Evolutionary conservation across 2,888 invertebrate species (phyloP).

Genomic region (Chalcis sispes): DNA sequence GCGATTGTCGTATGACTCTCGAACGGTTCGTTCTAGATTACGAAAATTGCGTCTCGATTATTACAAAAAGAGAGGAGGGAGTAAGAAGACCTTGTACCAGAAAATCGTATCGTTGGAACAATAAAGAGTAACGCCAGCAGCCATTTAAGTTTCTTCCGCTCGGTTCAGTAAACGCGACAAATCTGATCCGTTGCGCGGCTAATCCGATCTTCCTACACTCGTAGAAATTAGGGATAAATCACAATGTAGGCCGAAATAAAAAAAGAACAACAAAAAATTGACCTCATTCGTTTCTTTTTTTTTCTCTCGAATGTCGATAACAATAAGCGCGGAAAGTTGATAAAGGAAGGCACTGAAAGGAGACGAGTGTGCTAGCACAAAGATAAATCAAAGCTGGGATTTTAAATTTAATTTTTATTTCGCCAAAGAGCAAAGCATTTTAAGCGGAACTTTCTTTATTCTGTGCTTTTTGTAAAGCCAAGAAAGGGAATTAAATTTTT

Average conservation of each 20-base stretch:
- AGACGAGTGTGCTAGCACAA: no score
- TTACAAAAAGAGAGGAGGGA: not conserved
- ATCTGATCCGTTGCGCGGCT: not conserved
- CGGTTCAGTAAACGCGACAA: not conserved
- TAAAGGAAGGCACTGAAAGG: not conserved
- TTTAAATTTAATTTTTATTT: not conserved
- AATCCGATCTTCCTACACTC: no score
- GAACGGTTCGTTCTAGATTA: no score
- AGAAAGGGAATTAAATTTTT: no score
- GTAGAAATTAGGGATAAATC: no score
- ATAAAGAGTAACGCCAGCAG: conserved; percentile 15
- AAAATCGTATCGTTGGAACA: conserved; percentile 25
- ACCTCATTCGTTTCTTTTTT: not conserved
- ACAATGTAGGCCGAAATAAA: no score
- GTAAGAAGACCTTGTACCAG: conserved; percentile 29
- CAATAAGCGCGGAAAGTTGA: not conserved
- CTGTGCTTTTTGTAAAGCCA: no score
- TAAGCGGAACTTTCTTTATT: not conserved
- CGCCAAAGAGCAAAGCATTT: not conserved
- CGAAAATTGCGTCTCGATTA: not conserved
- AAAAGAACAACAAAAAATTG: not conserved
- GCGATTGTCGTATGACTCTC: no score
- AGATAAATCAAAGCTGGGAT: no score
- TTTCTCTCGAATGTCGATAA: not conserved
- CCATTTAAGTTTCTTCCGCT: conserved; percentile 23